Evolutionary conservation across 1,140 invertebrate species (phyloP).

Genomic region (Diprion similis): DNA sequence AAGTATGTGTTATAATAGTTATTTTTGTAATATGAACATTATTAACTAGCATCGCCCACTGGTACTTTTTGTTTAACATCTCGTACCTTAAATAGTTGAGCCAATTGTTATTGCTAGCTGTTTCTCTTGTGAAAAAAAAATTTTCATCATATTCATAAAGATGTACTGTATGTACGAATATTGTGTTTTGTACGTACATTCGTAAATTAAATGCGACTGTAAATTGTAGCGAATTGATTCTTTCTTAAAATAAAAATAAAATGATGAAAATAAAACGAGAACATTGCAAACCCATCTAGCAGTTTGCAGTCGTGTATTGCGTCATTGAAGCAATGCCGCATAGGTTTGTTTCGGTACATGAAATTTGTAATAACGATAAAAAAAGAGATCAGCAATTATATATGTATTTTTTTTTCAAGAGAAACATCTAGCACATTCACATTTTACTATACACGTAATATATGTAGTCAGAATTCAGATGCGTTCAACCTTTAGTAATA

Average conservation of each 20-base stretch:
- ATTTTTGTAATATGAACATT: constrained; percentile 25
- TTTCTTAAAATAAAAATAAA: too few species aligned
- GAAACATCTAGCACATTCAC: neutral
- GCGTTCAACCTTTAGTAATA: constrained; percentile 8
- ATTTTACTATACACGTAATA: constrained; percentile 3
- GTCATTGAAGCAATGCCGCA: too few species aligned
- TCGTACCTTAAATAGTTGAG: constrained; percentile 49
- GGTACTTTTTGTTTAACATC: constrained; percentile 31
- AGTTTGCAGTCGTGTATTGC: too few species aligned
- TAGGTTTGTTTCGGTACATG: too few species aligned
- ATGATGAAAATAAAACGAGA: too few species aligned
- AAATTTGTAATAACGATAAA: neutral
- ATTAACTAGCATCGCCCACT: constrained; percentile 42
- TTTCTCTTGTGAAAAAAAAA: neutral
- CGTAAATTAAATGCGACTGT: too few species aligned
- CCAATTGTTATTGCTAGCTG: constrained; percentile 32
- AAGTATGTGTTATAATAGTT: constrained; percentile 14
- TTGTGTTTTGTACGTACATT: too few species aligned
- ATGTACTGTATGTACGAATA: neutral
- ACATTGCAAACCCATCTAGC: too few species aligned
- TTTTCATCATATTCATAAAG: neutral
- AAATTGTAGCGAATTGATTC: too few species aligned
- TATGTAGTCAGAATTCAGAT: constrained; percentile 2
- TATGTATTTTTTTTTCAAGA: neutral
- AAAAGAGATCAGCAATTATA: constrained; percentile 9